Base-by-base conservation (phyloP, 2,113 vertebrate genomes). In the Ictalurus furcatus region DNA sequence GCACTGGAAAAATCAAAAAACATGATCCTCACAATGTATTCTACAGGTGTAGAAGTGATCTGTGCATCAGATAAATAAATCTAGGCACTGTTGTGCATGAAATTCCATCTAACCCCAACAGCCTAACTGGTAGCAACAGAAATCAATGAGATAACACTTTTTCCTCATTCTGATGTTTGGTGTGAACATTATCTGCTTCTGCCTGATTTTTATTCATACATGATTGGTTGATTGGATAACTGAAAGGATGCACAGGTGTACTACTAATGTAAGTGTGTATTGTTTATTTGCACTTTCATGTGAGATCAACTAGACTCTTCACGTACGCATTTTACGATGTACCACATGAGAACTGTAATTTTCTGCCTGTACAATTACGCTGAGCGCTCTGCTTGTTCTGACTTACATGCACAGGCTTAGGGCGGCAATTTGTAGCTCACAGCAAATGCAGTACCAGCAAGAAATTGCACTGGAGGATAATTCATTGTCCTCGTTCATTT, bases 401-500 rank as follows among this genome's bases (percentile, higher is more conserved):
- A 88, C 37, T 84, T n/a, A 58, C 67, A 44, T 12, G 23, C 65
- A 85, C 84, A 48, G n/a, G 59, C 61, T 37, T 25, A 1, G 37
- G 52, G 87, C 6, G 6, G 17, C 40, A 44, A 84, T 84, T 88
- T 76, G 56, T 54, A 54, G 74, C 28, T 61, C 28, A 19, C 30
- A 84, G 87, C 34, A 69, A 52, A 37, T 54, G 14, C 40, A 69
- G 74, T 34, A 56, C 40, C 23, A n/a, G 69, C 30, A 86, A 85
- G 69, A 86, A 86, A 86, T 59, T 86, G 54, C 86, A 81, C 40
- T 73, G 79, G 23, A 71, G 79, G 19, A 82, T 52, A 61, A 58
- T 58, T 74, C 80, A 84, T 84, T 84, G 87, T 88, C n/a, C 82
- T 37, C 8, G n/a, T 79, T 85, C 82, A 85, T 79, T 89, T 89